Percentiles rank a stretch among this genome's conserved stretches.
Evolutionary conservation across 2,113 vertebrate genomes (phyloP).

Genomic region (Chiloscyllium plagiosum): DNA sequence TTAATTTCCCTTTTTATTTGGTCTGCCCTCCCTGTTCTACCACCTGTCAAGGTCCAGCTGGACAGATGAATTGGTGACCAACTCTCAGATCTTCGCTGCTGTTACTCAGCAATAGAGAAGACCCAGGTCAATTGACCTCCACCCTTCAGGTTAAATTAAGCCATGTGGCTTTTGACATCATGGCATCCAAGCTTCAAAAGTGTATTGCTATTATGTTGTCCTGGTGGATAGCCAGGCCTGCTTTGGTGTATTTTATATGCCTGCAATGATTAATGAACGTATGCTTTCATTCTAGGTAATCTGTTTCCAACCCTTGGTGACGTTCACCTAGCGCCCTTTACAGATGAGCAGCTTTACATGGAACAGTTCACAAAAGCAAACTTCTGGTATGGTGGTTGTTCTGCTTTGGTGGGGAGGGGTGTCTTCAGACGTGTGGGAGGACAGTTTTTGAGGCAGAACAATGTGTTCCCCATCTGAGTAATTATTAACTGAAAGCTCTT

Average conservation of each 20-base stretch:
- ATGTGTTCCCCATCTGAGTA: neutral
- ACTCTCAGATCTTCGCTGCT: neutral
- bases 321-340: slow-evolving; percentile 89
- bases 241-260: neutral
- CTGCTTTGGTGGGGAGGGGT: neutral
- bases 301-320: slow-evolving; percentile 95
- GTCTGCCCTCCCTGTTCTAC: neutral
- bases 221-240: neutral
- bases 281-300: slow-evolving; percentile 63
- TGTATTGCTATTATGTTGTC: neutral
- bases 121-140: neutral
- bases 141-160: neutral
- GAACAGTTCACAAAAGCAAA: slow-evolving; percentile 98
- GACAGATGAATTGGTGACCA: neutral
- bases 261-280: neutral
- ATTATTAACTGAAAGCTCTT: neutral
- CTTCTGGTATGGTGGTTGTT: slow-evolving; percentile 73
- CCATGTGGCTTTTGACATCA: neutral
- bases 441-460: neutral
- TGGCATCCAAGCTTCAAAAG: neutral
- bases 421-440: neutral
- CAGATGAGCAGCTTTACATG: slow-evolving; percentile 97
- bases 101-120: neutral
- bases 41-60: neutral
- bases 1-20: neutral